Conservation (phyloP, 2,797 vertebrate genomes). For the Novumbra hubbsi region DNA sequence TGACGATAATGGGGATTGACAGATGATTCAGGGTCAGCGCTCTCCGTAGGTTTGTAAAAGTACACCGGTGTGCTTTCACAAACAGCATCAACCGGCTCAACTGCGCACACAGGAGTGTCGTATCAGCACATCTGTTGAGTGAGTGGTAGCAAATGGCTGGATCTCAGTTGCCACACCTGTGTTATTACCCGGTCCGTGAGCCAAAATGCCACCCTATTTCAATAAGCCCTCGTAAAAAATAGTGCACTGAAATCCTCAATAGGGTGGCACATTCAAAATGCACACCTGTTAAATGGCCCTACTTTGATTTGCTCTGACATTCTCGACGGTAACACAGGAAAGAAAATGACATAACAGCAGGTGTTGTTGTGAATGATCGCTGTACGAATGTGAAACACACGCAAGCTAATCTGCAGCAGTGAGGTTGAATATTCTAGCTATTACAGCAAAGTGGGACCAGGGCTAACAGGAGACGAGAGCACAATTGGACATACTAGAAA, state of each 20-base stretch:
- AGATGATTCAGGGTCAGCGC: neutral
- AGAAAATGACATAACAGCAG: neutral
- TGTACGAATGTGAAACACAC: neutral
- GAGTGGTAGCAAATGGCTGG: neutral
- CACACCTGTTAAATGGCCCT: neutral
- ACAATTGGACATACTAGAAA: slow-evolving; percentile 31
- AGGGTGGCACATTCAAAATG: neutral
- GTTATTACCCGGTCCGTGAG: neutral
- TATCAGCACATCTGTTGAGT: neutral
- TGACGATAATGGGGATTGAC: neutral
- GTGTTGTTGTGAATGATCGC: neutral
- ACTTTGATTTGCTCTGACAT: neutral
- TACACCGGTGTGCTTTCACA: neutral
- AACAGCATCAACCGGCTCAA: neutral
- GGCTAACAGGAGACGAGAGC: slow-evolving; percentile 10
- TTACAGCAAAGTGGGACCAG: neutral
- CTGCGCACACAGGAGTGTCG: neutral
- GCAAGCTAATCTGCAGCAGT: neutral
- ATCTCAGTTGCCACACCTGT: neutral
- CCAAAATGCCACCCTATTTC: neutral
- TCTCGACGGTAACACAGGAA: neutral
- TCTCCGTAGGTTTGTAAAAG: neutral
- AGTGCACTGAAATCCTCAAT: neutral
- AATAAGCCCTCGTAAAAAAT: neutral
- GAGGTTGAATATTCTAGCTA: neutral